Percentiles rank a stretch among this genome's conserved stretches.
These are phyloP conservation scores for Rhynchotus rufescens DNA, from an alignment of 2,797 vertebrate species.

Conservation along the genomic window DNA sequence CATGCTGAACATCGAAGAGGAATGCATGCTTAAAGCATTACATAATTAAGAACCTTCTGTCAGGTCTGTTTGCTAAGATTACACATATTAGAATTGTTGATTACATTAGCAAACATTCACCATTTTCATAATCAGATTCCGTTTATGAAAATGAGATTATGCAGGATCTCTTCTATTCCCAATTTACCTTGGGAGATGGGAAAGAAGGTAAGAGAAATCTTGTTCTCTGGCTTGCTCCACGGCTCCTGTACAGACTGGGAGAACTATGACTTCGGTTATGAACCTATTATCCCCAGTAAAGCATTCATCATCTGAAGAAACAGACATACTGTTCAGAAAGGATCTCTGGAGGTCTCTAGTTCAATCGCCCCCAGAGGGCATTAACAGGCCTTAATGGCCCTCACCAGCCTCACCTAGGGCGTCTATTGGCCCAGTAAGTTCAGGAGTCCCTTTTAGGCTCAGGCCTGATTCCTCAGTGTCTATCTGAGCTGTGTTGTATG, in stretches of 20 bases:
- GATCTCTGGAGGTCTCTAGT: not conserved
- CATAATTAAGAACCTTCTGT: constrained; percentile 23
- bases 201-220: not conserved
- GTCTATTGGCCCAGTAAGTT: too few relatives aligned
- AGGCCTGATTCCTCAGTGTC: not conserved
- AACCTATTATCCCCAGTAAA: not conserved
- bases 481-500: not conserved
- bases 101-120: constrained; percentile 38
- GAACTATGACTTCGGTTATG: fast-evolving
- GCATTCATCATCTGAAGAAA: not conserved
- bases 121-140: constrained; percentile 36
- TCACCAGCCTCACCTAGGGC: not conserved
- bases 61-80: constrained; percentile 9
- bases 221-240: not conserved
- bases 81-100: constrained; percentile 34
- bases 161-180: not conserved
- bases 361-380: not conserved
- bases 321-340: not conserved
- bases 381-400: not conserved
- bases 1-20: not conserved
- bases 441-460: not conserved
- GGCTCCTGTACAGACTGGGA: not conserved
- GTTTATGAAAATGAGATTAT: constrained; percentile 19
- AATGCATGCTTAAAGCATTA: not conserved
- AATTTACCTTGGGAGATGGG: not conserved